Conservation (phyloP, 1,140 invertebrate genomes). For the Harpegnathos saltator region DNA sequence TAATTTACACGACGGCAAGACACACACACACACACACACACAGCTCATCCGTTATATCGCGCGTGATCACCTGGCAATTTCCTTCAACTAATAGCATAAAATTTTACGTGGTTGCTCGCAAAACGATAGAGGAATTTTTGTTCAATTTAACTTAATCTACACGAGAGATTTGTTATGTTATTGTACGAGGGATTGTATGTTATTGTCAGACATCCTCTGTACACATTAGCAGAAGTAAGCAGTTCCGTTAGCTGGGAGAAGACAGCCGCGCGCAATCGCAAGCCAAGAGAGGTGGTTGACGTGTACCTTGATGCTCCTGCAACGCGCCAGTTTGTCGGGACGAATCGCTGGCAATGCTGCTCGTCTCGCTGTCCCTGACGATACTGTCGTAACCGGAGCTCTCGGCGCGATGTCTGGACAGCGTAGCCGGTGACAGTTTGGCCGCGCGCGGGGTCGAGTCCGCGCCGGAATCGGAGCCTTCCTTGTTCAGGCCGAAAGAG, state of each 20-base stretch:
- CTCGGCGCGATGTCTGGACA: constrained; percentile 90
- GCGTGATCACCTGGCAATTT: no score
- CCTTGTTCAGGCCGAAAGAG: constrained; percentile 87
- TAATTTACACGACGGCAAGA: no score
- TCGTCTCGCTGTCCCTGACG: constrained; percentile 93
- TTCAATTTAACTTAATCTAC: no score
- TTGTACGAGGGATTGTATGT: no score
- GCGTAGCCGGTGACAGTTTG: constrained; percentile 91
- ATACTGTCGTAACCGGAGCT: constrained; percentile 96
- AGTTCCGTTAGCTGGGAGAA: background rate
- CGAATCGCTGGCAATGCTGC: constrained; percentile 92
- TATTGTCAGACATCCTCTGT: no score
- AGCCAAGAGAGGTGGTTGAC: background rate
- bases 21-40: no score
- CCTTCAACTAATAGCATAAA: no score
- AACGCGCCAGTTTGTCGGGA: constrained; percentile 89
- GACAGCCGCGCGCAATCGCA: background rate
- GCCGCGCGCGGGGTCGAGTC: constrained; percentile 92
- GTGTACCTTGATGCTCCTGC: constrained; percentile 87
- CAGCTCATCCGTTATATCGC: no score
- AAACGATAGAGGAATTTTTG: no score
- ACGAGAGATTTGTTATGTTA: no score
- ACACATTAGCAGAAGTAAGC: background rate
- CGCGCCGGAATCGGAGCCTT: constrained; percentile 93
- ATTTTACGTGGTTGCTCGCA: no score